A percentile compares a stretch with the other conserved stretches of the same genome.
Conservation (phyloP, 1,140 invertebrate genomes). For the Triops cancriformis region DNA sequence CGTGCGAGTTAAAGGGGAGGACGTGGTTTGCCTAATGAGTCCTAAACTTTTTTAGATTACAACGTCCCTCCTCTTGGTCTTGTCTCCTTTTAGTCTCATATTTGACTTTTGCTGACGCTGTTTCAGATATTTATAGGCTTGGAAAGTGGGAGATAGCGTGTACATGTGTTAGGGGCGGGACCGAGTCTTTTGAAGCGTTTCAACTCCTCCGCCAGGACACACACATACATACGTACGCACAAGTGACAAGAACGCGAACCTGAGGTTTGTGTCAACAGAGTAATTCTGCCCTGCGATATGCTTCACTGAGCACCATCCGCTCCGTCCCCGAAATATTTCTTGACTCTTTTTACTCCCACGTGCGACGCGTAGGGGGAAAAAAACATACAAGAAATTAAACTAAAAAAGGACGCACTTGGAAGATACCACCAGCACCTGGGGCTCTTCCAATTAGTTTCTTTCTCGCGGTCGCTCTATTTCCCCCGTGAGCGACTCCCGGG, state of each 20-base stretch:
- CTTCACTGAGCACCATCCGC: background rate
- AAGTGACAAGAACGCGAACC: background rate
- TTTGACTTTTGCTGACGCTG: background rate
- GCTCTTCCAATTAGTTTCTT: conserved; percentile 11
- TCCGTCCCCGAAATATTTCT: background rate
- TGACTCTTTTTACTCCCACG: background rate
- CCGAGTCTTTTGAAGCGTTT: background rate
- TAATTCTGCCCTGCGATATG: background rate
- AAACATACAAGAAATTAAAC: background rate
- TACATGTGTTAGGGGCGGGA: conserved; percentile 4
- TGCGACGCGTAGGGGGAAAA: conserved; percentile 14
- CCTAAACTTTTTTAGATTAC: background rate
- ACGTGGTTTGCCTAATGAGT: background rate
- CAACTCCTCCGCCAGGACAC: background rate
- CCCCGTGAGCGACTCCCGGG: background rate
- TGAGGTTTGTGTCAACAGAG: background rate
- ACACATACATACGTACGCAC: background rate
- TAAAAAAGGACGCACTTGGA: conserved; percentile 14
- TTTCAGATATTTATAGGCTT: background rate
- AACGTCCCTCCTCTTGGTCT: background rate
- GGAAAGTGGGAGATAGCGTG: background rate
- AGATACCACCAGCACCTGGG: background rate
- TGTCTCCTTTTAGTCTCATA: background rate
- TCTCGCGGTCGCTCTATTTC: background rate
- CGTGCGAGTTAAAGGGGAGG: background rate